Conservation (phyloP, 2,113 vertebrate species). For the Ramphastos sulfuratus region DNA sequence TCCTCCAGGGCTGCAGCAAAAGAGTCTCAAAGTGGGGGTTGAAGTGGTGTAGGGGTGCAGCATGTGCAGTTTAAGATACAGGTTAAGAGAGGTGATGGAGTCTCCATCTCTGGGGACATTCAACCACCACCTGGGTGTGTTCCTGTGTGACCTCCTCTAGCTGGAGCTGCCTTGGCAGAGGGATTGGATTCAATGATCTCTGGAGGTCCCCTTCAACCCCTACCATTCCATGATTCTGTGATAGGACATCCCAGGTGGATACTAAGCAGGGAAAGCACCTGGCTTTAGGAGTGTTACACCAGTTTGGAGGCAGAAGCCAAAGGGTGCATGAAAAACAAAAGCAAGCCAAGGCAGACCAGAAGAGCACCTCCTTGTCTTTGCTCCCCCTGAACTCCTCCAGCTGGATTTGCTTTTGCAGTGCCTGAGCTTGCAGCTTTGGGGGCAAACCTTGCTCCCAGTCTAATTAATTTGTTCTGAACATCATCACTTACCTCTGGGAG, state of each 20-base stretch:
- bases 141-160: too few species aligned
- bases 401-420: not conserved
- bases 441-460: not conserved
- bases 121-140: too few species aligned
- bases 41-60: not conserved
- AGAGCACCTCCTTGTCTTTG: not conserved
- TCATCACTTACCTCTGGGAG: not conserved
- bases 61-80: not conserved
- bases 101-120: too few species aligned
- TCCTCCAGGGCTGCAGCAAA: slow-evolving; percentile 42
- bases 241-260: slow-evolving; percentile 27
- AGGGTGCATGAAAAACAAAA: slow-evolving; percentile 20
- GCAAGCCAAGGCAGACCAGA: slow-evolving; percentile 3
- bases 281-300: slow-evolving; percentile 15
- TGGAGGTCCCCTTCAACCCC: too few species aligned
- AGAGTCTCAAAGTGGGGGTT: not conserved
- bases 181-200: too few species aligned
- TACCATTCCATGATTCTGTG: too few species aligned
- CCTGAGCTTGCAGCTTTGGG: not conserved
- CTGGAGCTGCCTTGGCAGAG: too few species aligned
- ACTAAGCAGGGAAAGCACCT: not conserved
- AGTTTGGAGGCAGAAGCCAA: slow-evolving; percentile 21
- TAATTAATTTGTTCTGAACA: not conserved
- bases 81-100: not conserved
- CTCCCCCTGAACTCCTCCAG: not conserved